These are phyloP conservation scores for Gulo gulo DNA, from an alignment of 2,113 vertebrate genomes.

Conservation along the genomic window DNA sequence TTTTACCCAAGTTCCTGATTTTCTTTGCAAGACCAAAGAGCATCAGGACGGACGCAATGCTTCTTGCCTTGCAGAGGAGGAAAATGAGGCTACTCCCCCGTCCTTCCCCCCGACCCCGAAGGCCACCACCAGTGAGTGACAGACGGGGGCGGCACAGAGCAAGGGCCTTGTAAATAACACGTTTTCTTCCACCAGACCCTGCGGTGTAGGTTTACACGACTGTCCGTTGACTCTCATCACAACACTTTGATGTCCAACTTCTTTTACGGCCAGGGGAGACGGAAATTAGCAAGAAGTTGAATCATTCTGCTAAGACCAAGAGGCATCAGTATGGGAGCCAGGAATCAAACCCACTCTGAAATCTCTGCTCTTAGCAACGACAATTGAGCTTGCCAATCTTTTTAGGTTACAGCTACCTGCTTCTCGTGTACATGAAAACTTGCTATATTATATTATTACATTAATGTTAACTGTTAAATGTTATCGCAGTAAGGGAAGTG, in stretches of 20 bases:
- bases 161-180: background rate
- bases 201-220: background rate
- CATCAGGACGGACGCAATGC: fast-evolving
- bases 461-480: background rate
- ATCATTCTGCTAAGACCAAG: background rate
- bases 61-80: background rate
- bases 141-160: background rate
- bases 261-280: background rate
- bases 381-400: background rate
- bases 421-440: background rate
- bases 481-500: background rate
- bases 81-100: background rate
- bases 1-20: background rate
- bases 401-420: background rate
- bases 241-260: background rate
- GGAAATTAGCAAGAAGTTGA: background rate
- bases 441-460: background rate
- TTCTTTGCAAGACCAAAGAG: background rate
- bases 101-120: no score
- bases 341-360: background rate
- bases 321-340: background rate
- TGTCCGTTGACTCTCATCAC: background rate
- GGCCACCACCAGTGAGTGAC: background rate
- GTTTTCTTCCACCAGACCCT: background rate
- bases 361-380: background rate